Evolutionary conservation across 2,113 vertebrate genomes (phyloP).

Genomic region (Synodontis membranacea): DNA sequence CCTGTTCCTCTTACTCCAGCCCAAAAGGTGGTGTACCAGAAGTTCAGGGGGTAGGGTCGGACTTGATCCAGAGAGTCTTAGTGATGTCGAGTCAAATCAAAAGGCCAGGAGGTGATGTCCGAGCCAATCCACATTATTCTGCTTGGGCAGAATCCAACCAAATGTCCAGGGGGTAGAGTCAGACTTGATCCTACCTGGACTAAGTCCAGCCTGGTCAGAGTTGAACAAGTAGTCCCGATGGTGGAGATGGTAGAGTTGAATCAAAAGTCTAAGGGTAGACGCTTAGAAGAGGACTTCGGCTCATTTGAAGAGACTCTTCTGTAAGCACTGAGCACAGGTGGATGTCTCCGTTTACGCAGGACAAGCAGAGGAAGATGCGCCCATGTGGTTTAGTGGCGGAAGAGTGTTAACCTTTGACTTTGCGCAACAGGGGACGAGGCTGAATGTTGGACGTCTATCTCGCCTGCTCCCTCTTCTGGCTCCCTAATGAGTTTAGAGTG

Average conservation of each 20-base stretch:
- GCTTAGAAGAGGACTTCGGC: no score
- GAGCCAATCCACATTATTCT: not conserved
- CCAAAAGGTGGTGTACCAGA: not conserved
- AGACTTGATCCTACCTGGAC: not conserved
- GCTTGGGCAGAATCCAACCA: not conserved
- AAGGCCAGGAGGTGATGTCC: no score
- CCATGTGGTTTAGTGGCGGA: not conserved
- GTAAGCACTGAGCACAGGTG: not conserved
- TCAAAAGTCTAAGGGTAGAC: not conserved
- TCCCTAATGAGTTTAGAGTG: not conserved
- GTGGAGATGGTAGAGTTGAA: not conserved
- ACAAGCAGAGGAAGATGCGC: not conserved
- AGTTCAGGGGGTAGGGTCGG: not conserved
- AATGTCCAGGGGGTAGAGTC: not conserved
- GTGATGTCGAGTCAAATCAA: not conserved
- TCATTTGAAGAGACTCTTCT: not conserved
- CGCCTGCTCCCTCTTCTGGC: not conserved
- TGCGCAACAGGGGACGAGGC: not conserved
- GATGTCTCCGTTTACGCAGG: not conserved
- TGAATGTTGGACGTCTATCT: not conserved
- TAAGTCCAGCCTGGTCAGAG: not conserved
- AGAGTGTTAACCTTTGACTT: constrained; percentile 15
- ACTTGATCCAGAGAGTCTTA: not conserved
- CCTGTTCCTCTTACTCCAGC: no score
- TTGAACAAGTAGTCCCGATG: not conserved